phyloP scores from a whole-genome alignment of 2,113 vertebrate genomes.

The Podilymbus podiceps region DNA sequence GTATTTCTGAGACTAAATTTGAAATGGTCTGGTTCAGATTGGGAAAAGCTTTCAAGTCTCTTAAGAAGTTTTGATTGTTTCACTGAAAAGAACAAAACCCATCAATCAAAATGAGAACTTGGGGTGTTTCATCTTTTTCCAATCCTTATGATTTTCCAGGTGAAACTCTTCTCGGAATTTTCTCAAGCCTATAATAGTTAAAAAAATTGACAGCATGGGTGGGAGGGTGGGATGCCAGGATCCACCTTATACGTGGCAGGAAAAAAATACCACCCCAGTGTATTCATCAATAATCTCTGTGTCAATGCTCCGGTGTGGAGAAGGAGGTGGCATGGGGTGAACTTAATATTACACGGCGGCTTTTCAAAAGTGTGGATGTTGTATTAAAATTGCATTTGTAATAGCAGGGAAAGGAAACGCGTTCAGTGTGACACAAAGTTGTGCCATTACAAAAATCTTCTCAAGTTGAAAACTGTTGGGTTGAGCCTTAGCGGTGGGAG shows the following conservation, averaged over 20 bases:
- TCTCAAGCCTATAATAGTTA: neutral
- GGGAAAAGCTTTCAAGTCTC: neutral
- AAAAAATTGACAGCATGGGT: neutral
- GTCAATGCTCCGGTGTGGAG: neutral
- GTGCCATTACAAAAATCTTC: neutral
- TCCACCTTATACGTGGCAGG: neutral
- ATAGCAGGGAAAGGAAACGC: neutral
- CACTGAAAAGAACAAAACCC: neutral
- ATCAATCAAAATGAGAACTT: neutral
- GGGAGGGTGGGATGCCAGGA: neutral
- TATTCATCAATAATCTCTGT: neutral
- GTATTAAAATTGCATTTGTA: neutral
- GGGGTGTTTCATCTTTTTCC: neutral
- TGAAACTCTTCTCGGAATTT: neutral
- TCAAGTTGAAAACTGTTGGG: neutral
- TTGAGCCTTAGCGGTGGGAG: neutral
- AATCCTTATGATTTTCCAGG: neutral
- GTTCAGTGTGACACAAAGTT: neutral
- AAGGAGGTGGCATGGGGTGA: neutral
- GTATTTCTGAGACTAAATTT: neutral
- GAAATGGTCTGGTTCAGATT: neutral
- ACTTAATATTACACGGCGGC: neutral
- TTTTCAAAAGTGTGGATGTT: neutral
- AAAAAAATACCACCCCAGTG: too few species aligned
- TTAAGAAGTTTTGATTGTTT: neutral